phyloP scores from a whole-genome alignment of 2,797 vertebrate genomes.

The Enteromius radiatus region DNA sequence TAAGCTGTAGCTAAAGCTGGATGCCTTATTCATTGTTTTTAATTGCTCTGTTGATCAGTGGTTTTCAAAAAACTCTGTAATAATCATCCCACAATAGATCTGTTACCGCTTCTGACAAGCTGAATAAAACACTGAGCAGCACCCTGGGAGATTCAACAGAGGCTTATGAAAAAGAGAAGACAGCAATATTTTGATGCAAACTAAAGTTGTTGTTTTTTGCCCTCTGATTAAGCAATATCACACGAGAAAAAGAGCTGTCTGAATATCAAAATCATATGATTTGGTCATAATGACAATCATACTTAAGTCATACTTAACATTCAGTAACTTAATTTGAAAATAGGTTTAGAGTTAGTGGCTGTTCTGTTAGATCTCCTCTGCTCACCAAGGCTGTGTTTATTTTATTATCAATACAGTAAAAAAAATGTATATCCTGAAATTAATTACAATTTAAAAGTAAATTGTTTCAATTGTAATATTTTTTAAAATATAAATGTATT shows the following conservation, averaged over 20 bases:
- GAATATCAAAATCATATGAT: neutral
- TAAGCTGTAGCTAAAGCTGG: slow-evolving; percentile 79
- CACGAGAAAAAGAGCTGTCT: neutral
- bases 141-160: slow-evolving; percentile 68
- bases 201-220: slow-evolving; percentile 5
- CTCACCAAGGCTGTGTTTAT: neutral
- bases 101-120: slow-evolving; percentile 85
- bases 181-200: slow-evolving; percentile 52
- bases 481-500: neutral
- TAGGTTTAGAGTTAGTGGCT: neutral
- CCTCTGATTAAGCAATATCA: slow-evolving; percentile 28
- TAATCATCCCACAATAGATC: slow-evolving; percentile 85
- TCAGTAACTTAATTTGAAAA: neutral
- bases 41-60: slow-evolving; percentile 92
- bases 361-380: neutral
- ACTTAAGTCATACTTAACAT: neutral
- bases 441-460: neutral
- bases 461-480: neutral
- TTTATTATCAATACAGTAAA: neutral
- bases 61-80: slow-evolving; percentile 79
- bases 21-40: slow-evolving; percentile 90
- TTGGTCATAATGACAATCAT: neutral
- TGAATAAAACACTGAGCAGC: slow-evolving; percentile 83
- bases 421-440: neutral
- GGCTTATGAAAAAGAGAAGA: slow-evolving; percentile 58